A percentile compares a stretch with the other conserved stretches of the same genome.
Conservation (phyloP, 1,140 invertebrate species). For the Hirudo medicinalis region DNA sequence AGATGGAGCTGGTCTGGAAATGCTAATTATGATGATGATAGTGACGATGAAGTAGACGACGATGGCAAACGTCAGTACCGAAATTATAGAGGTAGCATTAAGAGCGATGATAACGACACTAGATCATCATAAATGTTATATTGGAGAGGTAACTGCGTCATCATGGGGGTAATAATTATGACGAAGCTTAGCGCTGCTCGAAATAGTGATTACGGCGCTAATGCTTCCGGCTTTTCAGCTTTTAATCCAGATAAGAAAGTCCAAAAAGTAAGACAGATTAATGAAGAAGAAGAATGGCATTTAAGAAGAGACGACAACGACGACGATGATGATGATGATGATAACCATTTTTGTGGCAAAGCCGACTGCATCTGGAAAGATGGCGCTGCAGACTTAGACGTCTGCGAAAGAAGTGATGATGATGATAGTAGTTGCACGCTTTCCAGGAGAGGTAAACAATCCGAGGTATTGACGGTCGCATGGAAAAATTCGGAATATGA, state of each 20-base stretch:
- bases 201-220: neutral
- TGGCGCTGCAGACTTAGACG: neutral
- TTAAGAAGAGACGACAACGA: neutral
- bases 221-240: neutral
- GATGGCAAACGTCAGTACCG: neutral
- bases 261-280: neutral
- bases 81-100: neutral
- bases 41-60: neutral
- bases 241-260: neutral
- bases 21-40: neutral
- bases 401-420: neutral
- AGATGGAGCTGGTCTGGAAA: neutral
- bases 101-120: neutral
- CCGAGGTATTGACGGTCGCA: no score
- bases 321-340: neutral
- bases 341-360: neutral
- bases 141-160: neutral
- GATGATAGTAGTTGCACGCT: neutral
- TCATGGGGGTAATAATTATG: neutral
- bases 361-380: neutral
- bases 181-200: neutral
- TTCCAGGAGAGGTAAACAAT: no score
- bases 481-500: neutral
- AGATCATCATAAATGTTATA: neutral
- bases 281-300: neutral